Conservation (phyloP, 1,140 invertebrate genomes). For the Drosophila micromelanica region DNA sequence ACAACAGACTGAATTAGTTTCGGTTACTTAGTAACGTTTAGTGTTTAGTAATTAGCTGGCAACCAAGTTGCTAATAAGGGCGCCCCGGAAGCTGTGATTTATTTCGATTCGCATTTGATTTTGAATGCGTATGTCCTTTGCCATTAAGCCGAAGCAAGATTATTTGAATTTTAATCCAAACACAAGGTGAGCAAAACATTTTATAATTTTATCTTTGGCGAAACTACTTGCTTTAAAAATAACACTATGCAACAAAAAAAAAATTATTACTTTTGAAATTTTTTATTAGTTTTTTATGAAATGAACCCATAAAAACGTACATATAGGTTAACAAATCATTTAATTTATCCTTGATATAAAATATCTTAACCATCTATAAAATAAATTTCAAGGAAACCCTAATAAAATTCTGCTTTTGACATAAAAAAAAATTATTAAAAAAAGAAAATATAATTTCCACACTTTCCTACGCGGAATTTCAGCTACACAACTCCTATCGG, state of each 20-base stretch:
- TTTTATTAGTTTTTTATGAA: neutral
- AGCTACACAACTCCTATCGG: too few relatives aligned
- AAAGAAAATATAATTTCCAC: too few relatives aligned
- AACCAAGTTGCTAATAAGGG: conserved; percentile 35
- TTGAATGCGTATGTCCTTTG: conserved; percentile 8
- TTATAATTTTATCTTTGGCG: neutral
- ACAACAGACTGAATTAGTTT: conserved; percentile 39
- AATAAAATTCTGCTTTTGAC: too few relatives aligned
- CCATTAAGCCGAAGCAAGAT: neutral
- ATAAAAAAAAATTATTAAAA: too few relatives aligned
- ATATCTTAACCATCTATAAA: too few relatives aligned
- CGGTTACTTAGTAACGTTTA: conserved; percentile 10
- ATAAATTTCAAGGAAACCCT: too few relatives aligned
- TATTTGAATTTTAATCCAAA: conserved; percentile 1
- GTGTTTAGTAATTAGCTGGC: conserved; percentile 23
- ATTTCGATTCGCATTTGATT: conserved; percentile 10
- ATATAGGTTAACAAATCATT: too few relatives aligned
- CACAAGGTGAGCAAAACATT: conserved; percentile 23
- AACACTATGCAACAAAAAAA: too few relatives aligned
- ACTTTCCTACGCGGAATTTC: too few relatives aligned
- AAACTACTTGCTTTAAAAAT: too few relatives aligned
- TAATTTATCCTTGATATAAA: too few relatives aligned
- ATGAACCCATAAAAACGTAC: too few relatives aligned
- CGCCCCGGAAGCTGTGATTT: conserved; percentile 16
- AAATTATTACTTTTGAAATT: neutral